Evolutionary conservation across 2,888 invertebrate species (phyloP), one percentile per base, ranked within the genome.

Genomic region (Clanis bilineata): DNA sequence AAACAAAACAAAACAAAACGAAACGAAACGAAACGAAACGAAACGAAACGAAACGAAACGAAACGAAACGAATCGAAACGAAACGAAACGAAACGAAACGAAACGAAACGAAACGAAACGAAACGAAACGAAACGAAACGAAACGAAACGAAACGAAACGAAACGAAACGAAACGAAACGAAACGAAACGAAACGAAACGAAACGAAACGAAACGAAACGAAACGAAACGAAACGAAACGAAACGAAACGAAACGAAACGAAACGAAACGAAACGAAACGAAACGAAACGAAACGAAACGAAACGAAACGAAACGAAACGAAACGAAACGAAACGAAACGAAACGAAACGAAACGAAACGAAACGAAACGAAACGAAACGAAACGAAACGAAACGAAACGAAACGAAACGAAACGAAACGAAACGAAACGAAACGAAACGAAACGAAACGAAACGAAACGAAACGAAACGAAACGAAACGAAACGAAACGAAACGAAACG

Each of bases 381-480:
- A 65, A 65, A 61, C 62, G 60, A 65, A 65, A 61, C 61, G 57
- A 63, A 61, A 61, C 63, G 61, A 65, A 62, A 62, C 65, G 61
- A 65, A 65, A 62, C 64, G 62, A 64, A 64, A 61, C 64, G 61
- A 62, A 62, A 61, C 62, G 58, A 63, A 63, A 62, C 62, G 60
- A 63, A 60, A 62, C 61, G 47, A 61, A 57, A 60, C 66, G 61
- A 64, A 65, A 62, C 67, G 65, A 65, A 65, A 64, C 65, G 64
- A 65, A 65, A 65, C 65, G 62, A 65, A 64, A 64, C 65, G 62
- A 67, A 63, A 64, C 64, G 62, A 67, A 64, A 65, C 65, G 62
- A 65, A 67, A 64, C 65, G 65, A 65, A 65, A 62, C 65, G 62
- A 68, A 65, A 64, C 66, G 64, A 68, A 66, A 64, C 64, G 65